Conservation (phyloP, 2,113 vertebrate species). For the Numida meleagris region DNA sequence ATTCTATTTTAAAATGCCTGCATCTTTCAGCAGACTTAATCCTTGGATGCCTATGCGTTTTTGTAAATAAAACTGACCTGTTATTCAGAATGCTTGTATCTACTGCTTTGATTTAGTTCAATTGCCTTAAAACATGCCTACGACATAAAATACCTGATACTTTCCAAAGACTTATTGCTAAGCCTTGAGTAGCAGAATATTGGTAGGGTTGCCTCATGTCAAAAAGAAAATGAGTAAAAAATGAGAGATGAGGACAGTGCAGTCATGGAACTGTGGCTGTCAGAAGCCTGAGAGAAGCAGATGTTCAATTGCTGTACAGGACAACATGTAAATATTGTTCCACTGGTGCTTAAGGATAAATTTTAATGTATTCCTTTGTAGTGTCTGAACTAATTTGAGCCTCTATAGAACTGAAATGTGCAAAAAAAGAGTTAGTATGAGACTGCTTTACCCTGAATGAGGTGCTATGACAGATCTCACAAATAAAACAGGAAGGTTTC, state of each 20-base stretch:
- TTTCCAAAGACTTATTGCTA: neutral
- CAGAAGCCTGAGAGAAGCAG: neutral
- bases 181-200: neutral
- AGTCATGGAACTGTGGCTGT: neutral
- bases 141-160: neutral
- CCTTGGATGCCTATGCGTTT: neutral
- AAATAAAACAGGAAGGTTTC: slow-evolving; percentile 28
- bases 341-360: neutral
- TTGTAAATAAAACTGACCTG: neutral
- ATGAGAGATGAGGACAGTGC: neutral
- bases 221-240: neutral
- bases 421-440: slow-evolving; percentile 11
- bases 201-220: neutral
- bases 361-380: neutral
- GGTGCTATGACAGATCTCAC: slow-evolving; percentile 47
- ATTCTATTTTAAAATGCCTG: neutral
- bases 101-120: neutral
- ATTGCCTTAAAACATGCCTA: neutral
- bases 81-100: neutral
- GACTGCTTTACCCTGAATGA: slow-evolving; percentile 40
- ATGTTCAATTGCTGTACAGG: neutral
- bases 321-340: neutral
- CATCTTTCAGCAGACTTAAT: neutral
- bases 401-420: slow-evolving; percentile 3
- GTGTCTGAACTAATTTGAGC: neutral